Evolutionary conservation across 2,113 vertebrate species (phyloP).

Genomic region (Salvelinus namaycush): DNA sequence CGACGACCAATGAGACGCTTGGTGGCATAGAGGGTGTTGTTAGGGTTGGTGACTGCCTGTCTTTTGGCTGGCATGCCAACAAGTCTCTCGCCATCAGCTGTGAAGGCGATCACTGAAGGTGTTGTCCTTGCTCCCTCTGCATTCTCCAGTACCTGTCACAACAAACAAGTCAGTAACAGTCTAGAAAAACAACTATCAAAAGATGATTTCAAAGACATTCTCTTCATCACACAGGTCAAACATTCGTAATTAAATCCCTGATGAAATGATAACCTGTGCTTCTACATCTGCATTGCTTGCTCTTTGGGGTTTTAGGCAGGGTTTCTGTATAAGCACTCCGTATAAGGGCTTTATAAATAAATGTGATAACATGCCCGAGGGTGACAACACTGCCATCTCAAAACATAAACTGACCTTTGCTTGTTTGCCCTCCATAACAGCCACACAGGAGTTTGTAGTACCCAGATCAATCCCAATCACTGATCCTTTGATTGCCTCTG

Average conservation of each 20-base stretch:
- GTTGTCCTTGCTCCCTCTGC: conserved; percentile 95
- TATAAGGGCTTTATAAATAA: too few species aligned
- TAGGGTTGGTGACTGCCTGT: conserved; percentile 94
- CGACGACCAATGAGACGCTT: conserved; percentile 96
- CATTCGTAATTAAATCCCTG: background rate
- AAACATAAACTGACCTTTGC: conserved; percentile 79
- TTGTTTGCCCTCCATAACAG: conserved; percentile 98
- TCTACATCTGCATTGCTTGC: too few species aligned
- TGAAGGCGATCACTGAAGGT: conserved; percentile 93
- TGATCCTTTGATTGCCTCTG: conserved; percentile 92
- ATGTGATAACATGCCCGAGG: background rate
- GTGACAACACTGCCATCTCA: too few species aligned
- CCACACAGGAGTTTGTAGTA: conserved; percentile 98
- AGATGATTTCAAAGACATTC: background rate
- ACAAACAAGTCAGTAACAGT: background rate
- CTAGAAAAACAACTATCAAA: background rate
- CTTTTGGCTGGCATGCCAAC: conserved; percentile 98
- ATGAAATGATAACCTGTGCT: background rate
- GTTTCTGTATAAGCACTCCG: too few species aligned
- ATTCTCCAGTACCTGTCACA: conserved; percentile 90
- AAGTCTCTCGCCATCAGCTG: conserved; percentile 87
- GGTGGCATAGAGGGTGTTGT: conserved; percentile 96
- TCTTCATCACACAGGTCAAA: background rate
- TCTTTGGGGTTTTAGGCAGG: too few species aligned
- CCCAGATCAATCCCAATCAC: conserved; percentile 97